Percentiles rank a stretch among this genome's conserved stretches.
Evolutionary conservation across 2,113 vertebrate genomes (phyloP).

Genomic region (Anas platyrhynchos): DNA sequence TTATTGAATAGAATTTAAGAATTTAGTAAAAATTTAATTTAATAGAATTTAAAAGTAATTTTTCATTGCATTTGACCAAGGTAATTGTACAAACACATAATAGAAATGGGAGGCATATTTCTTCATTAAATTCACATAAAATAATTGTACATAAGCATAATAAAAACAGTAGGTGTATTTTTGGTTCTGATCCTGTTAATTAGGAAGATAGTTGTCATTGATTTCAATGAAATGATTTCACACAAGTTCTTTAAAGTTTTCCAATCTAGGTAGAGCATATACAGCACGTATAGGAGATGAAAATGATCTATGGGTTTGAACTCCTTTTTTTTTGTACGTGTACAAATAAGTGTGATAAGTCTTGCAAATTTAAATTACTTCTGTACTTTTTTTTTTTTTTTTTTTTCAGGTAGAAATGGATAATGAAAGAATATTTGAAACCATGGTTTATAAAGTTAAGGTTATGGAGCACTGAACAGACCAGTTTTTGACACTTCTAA

Average conservation of each 20-base stretch:
- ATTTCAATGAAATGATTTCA: not conserved
- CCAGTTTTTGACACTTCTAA: not conserved
- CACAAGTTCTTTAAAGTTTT: not conserved
- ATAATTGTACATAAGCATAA: not conserved
- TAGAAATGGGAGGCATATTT: not conserved
- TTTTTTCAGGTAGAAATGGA: not conserved
- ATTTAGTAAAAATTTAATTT: too few species aligned
- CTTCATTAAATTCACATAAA: not conserved
- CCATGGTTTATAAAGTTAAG: not conserved
- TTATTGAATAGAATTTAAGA: not conserved
- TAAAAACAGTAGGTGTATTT: not conserved
- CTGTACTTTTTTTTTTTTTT: not conserved
- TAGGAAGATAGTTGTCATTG: not conserved
- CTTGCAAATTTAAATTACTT: not conserved
- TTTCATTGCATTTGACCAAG: not conserved
- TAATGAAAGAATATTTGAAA: not conserved
- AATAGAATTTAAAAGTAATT: not conserved
- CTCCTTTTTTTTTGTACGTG: not conserved
- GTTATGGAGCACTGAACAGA: not conserved
- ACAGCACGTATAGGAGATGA: not conserved
- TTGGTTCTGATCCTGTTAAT: not conserved
- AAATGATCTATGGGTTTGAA: not conserved
- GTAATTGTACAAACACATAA: not conserved
- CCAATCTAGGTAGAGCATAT: accelerated
- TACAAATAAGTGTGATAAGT: not conserved